Base-by-base conservation (phyloP, 1,140 invertebrate genomes). In the Pomacea maculata region DNA sequence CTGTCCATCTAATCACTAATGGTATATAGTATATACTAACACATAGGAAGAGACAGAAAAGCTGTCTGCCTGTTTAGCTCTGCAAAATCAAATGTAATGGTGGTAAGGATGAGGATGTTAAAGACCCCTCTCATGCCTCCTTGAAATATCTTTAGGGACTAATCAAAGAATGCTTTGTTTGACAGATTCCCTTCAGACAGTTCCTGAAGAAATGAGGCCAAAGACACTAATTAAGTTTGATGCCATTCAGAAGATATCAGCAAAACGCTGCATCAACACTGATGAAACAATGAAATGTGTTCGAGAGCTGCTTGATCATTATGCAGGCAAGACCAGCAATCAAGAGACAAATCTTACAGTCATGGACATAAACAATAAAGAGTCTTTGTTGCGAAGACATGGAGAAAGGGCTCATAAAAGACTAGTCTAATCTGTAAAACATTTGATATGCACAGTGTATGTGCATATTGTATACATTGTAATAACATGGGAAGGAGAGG, bases 221-320 rank as follows among this genome's bases (percentile, higher is more conserved):
- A 90, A 93, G 72, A 93, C 91, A 80, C 82, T 94, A 1, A 88
- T 97, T 0, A 92, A 93, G 75, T 97, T 98, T 91, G 93, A 95
- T 83, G 89, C 91, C n/a, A 86, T 93, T 57, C 84, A 92, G 57
- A 86, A 88, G 21, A 90, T 92, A 68, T 91, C 91, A 61, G 88
- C 90, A 12, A 87, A 88, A 83, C 81, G 87, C 57, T 64, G 80
- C 21, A 57, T 74, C 17, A 87, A 86, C 72, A 85, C 87, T 12
- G 82, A 87, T 14, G 67, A 79, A 15, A 78, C 91, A 34, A 91
- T 90, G 85, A 45, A 82, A 0, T 80, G 80, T 63, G 78, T 92
- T 55, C 78, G 91, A 10, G 77, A 84, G 25, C 65, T 87, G 34
- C 75, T 92, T 19, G 91, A 91, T 74, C 61, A 79, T 12, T 86